Evolutionary conservation across 2,113 vertebrate species (phyloP).

Genomic region (Suricata suricatta): DNA sequence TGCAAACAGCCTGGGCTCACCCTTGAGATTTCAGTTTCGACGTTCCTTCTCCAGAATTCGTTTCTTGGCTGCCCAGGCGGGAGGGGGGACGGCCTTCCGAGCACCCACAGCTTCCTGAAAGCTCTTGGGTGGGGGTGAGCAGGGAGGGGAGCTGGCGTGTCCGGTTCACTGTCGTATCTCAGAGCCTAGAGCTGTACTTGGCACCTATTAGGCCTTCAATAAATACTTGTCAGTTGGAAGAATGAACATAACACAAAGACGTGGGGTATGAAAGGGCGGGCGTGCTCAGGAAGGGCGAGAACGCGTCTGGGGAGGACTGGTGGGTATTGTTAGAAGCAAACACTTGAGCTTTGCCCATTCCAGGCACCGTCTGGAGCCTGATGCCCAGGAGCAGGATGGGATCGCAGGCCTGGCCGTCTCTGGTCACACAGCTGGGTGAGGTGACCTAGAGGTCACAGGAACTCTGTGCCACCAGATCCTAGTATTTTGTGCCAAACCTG

Average conservation of each 20-base stretch:
- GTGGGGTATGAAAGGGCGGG: rapidly evolving
- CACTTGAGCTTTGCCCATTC: not conserved
- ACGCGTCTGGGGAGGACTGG: not conserved
- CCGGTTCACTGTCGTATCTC: not conserved
- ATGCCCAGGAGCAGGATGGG: not conserved
- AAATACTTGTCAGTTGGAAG: not conserved
- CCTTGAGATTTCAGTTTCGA: not conserved
- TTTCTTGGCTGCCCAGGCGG: not conserved
- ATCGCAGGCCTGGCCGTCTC: not conserved
- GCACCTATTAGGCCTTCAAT: not conserved
- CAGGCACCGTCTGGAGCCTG: not conserved
- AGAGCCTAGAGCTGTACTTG: not conserved
- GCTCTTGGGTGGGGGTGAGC: not conserved
- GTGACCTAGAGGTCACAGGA: not conserved
- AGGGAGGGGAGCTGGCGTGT: not conserved
- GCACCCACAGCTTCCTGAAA: not conserved
- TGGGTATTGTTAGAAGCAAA: not conserved
- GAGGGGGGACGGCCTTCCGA: rapidly evolving
- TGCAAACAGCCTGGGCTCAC: not conserved
- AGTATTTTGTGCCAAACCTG: not conserved
- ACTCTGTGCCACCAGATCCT: not conserved
- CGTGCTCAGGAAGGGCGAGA: not conserved
- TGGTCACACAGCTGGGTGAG: not conserved
- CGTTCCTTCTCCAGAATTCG: not conserved
- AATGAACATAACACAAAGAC: not conserved